These are phyloP conservation scores for Hyposoter dolosus DNA, from an alignment of 2,888 invertebrate genomes.

Conservation along the genomic window DNA sequence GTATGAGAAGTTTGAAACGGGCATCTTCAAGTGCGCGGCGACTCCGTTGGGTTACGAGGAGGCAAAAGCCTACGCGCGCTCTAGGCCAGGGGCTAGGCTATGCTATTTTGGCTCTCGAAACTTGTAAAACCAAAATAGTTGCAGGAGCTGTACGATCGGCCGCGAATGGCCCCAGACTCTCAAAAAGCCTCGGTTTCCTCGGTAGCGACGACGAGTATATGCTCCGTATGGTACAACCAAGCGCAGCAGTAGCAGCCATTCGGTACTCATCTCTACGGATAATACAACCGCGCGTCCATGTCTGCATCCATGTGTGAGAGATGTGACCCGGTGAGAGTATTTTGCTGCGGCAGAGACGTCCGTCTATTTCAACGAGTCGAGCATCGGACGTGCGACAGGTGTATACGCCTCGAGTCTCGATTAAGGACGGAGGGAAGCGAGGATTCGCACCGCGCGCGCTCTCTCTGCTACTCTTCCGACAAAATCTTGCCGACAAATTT, in stretches of 20 bases:
- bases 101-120: constrained; percentile 81
- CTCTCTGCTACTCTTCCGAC: constrained; percentile 57
- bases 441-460: not conserved
- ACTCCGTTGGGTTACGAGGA: constrained; percentile 75
- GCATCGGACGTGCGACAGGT: constrained; percentile 76
- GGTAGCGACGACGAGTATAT: constrained; percentile 6
- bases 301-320: not conserved
- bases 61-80: constrained; percentile 79
- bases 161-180: constrained; percentile 57
- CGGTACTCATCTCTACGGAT: not conserved
- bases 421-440: constrained; percentile 43
- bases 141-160: constrained; percentile 70
- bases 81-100: constrained; percentile 84
- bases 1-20: constrained; percentile 46
- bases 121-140: constrained; percentile 82
- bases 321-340: constrained; percentile 8
- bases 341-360: constrained; percentile 58
- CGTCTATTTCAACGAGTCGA: constrained; percentile 75
- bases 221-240: constrained; percentile 26
- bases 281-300: not conserved
- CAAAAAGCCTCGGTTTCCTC: not conserved
- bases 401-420: constrained; percentile 70
- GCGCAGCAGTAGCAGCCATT: not conserved
- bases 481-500: constrained; percentile 71
- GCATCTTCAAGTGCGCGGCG: constrained; percentile 64